phyloP scores from a whole-genome alignment of 2,113 vertebrate species.

The Nasalis larvatus region DNA sequence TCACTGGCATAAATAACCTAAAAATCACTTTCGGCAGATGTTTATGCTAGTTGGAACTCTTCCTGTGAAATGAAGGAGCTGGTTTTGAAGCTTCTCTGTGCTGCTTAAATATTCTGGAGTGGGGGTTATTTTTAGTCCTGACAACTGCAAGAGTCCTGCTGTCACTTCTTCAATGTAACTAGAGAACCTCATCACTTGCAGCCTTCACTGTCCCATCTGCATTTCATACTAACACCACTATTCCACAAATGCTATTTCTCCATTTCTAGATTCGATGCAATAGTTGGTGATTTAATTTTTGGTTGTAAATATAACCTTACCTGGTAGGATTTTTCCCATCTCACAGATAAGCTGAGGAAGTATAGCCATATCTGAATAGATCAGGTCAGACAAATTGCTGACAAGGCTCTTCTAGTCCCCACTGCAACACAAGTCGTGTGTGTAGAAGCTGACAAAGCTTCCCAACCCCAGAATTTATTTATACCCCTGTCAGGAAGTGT shows the following conservation, averaged over 20 bases:
- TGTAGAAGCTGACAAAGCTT: conserved; percentile 50
- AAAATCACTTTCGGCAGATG: neutral
- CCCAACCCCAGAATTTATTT: conserved; percentile 42
- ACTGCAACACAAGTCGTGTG: neutral
- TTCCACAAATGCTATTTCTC: neutral
- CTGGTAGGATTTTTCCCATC: neutral
- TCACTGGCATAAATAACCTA: neutral
- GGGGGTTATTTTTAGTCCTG: neutral
- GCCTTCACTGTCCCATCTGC: neutral
- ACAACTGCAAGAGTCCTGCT: neutral
- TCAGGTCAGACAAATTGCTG: conserved; percentile 36
- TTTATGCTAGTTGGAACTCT: neutral
- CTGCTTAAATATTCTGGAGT: neutral
- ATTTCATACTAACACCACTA: neutral
- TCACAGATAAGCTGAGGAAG: neutral
- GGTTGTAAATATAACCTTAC: neutral
- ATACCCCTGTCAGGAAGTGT: conserved; percentile 57
- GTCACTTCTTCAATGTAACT: neutral
- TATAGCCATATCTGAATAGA: neutral
- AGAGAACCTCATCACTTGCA: neutral
- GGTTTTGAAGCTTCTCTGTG: neutral
- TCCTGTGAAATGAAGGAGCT: neutral
- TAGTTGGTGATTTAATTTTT: conserved; percentile 31
- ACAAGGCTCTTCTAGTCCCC: neutral
- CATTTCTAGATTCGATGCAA: neutral